Percentiles rank a stretch among this genome's conserved stretches.
Conservation (phyloP, 2,797 vertebrate species). For the Emys orbicularis region DNA sequence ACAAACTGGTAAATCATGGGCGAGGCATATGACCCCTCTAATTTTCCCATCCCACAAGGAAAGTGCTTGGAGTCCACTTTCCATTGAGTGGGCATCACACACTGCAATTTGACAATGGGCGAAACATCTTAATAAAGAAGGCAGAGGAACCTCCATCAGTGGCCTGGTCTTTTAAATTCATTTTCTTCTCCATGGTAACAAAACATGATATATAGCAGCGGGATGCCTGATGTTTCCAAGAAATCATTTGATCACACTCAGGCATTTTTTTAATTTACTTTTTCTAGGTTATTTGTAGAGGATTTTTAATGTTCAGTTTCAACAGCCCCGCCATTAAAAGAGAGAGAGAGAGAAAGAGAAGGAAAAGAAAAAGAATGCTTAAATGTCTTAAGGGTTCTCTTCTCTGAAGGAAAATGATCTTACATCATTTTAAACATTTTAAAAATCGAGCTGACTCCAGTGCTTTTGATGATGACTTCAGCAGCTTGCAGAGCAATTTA, state of each 20-base stretch:
- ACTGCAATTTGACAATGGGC: background rate
- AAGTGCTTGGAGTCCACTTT: background rate
- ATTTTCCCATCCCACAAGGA: background rate
- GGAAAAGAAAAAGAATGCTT: conserved; percentile 61
- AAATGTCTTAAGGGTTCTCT: conserved; percentile 57
- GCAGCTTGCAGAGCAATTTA: conserved; percentile 66
- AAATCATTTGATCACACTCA: conserved; percentile 11
- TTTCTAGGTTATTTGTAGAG: conserved; percentile 57
- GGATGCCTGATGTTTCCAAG: conserved; percentile 16
- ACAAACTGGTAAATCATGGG: background rate
- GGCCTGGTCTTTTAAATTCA: background rate
- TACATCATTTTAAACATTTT: conserved; percentile 64
- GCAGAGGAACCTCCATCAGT: background rate
- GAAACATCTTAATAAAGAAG: background rate
- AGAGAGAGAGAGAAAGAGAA: conserved; percentile 7
- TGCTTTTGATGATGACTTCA: conserved; percentile 74
- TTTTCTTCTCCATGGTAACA: background rate
- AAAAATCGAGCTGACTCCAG: conserved; percentile 70
- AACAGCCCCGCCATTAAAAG: conserved; percentile 32
- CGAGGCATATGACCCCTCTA: background rate
- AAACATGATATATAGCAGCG: background rate
- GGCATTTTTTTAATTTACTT: background rate
- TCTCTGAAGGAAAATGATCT: conserved; percentile 50
- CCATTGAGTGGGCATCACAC: background rate
- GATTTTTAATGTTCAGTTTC: conserved; percentile 66